Evolutionary conservation across 2,888 invertebrate genomes (phyloP), one percentile per base, ranked within the genome.

Genomic region (Conistra vaccinii): DNA sequence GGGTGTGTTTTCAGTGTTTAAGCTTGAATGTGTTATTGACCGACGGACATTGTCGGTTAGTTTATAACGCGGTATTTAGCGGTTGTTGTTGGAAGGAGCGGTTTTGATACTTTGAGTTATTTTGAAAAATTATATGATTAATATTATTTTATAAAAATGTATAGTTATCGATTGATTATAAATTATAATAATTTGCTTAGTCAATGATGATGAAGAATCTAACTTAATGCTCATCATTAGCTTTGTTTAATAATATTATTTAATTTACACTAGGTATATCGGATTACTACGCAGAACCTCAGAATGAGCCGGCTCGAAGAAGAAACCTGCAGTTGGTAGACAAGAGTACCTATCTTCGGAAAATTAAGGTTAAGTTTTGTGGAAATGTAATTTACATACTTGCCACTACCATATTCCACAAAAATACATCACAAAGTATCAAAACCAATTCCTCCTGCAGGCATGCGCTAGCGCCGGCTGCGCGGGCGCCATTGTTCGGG

Each of bases 31-130:
- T 85, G 85, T 84, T 87, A 93, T 94, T 94, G 94, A 95, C 94
- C 94, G 90, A 92, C 85, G 89, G 88, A 89, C 91, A 91, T 92
- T 93, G 93, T 91, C 90, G 93, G 93, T 90, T 92, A 92, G 91
- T 94, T 91, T 93, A 96, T 95, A 93, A 93, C 89, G 89, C 86
- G 91, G 92, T 94, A 94, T 95, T 95, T 95, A 96, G 94, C 88
- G 84, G 77, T 73, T 78, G 51, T 81, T 72, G 72, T 66, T 76
- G 58, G 79, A 73, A 4, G 26, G 3, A 78, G 35, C 1, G 45
- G 70, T 90, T 79, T 93, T 94, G 94, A 92, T 93, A 92, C 89
- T 94, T 32, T 53, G 45, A 17, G 4, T 45, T 45, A 17, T 45
- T 45, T 48, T 7, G 20, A 48, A 48, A 48, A 48, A 48, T 7